A percentile compares a stretch with the other conserved stretches of the same genome.
These are phyloP conservation scores for Sula dactylatra DNA, from an alignment of 2,113 vertebrate species.

Conservation along the genomic window DNA sequence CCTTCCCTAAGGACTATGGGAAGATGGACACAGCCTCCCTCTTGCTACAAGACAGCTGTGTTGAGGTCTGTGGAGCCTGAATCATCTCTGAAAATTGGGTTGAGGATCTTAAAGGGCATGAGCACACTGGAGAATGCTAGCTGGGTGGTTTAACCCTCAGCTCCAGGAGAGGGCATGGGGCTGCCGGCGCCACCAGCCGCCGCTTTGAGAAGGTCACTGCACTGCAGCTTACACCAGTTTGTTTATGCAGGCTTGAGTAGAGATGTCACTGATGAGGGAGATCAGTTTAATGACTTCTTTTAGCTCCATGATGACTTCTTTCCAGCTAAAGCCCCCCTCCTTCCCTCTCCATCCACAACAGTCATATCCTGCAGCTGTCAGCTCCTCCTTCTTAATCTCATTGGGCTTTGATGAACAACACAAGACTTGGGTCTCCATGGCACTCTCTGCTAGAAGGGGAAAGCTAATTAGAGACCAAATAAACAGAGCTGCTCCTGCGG, in stretches of 20 bases:
- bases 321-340: neutral
- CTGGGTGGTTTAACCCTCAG: neutral
- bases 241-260: neutral
- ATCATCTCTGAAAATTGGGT: neutral
- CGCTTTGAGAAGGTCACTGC: neutral
- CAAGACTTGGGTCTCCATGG: neutral
- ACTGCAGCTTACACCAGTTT: neutral
- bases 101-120: neutral
- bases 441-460: neutral
- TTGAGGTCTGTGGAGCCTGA: neutral
- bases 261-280: neutral
- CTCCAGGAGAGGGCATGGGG: neutral
- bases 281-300: neutral
- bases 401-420: neutral
- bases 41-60: neutral
- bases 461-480: neutral
- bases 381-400: neutral
- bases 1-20: rapidly evolving
- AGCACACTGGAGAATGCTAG: rapidly evolving
- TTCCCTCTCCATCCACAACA: neutral
- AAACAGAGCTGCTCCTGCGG: neutral
- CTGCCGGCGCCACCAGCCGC: rapidly evolving
- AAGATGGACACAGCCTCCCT: neutral
- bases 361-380: neutral
- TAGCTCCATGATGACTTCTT: neutral